Evolutionary conservation across 2,113 vertebrate genomes (phyloP).

Genomic region (Indicator indicator): DNA sequence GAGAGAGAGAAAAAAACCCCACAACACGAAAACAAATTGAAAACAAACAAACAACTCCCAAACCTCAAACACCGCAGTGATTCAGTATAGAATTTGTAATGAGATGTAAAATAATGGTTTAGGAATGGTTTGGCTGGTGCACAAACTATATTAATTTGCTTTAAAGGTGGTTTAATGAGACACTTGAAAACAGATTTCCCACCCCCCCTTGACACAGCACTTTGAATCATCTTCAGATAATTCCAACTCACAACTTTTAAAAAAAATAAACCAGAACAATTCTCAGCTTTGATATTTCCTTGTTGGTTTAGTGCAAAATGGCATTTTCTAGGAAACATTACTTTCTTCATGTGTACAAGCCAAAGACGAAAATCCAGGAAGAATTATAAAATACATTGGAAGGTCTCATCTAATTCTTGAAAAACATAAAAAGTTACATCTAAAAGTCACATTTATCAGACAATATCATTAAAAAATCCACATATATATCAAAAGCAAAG

Average conservation of each 20-base stretch:
- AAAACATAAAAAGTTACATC: not conserved
- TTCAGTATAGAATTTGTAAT: not conserved
- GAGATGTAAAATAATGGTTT: not conserved
- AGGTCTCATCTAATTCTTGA: rapidly evolving
- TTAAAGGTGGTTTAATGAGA: not conserved
- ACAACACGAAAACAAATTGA: no score
- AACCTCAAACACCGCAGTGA: not conserved
- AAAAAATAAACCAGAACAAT: not conserved
- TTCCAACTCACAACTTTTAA: not conserved
- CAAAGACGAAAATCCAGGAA: not conserved
- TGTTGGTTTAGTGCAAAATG: not conserved
- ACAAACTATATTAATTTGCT: not conserved
- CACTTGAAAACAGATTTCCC: not conserved
- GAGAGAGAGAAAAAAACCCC: no score
- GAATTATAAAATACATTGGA: not conserved
- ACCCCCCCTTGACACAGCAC: not conserved
- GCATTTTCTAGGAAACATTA: not conserved
- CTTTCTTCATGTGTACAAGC: not conserved
- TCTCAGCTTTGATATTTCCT: not conserved
- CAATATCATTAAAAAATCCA: not conserved
- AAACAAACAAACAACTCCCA: no score
- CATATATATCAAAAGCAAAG: not conserved
- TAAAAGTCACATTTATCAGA: not conserved
- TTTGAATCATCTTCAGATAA: not conserved
- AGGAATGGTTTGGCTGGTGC: not conserved